Base-by-base conservation (phyloP, 2,797 vertebrate genomes). In the Rallus crepitans region DNA sequence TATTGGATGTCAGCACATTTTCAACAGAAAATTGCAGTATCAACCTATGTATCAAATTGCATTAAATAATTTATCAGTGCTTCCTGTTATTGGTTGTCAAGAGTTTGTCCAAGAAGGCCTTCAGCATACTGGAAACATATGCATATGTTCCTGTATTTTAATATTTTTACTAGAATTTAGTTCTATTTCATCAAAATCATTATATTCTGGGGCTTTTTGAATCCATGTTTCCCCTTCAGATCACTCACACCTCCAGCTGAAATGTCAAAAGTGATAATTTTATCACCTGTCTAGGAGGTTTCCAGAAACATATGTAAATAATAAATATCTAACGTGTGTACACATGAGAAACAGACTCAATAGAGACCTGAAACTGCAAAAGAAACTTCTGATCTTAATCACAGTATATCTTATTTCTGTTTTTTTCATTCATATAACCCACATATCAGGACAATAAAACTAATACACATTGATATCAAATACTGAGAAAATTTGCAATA, bases 321-420 rank as follows among this genome's bases (percentile, higher is more conserved):
- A 60, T 65, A 68, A 17, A 40, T 78, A 23, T 8, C 2, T 81
- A 55, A 18, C 40, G 7, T 88, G 37, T 21, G 39, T 7, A 52
- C 25, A 47, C 0, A 15, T 12, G 3, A 28, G 23, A 35, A 79
- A 64, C n/a, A 71, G 31, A 48, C 7, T 15, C 45, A 68, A 8
- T 6, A 35, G 21, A 66, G 19, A 33, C 5, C 1, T 45, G 6
- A 83, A 15, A 30, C 21, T 42, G 4, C 59, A 23, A 20, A 82
- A 82, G 31, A 73, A 86, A 79, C 2, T 72, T 10, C 7, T 19
- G 15, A 82, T 68, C 12, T 33, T 84, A 70, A 84, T 66, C 7
- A 48, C 1, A 33, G 2, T 27, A 35, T 28, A 27, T 40, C 8
- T 8, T 35, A 2, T 3, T 48, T 60, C 10, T 40, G 1, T 15